These are phyloP conservation scores for Tineola bisselliella DNA, from an alignment of 2,888 invertebrate species.

Conservation along the genomic window DNA sequence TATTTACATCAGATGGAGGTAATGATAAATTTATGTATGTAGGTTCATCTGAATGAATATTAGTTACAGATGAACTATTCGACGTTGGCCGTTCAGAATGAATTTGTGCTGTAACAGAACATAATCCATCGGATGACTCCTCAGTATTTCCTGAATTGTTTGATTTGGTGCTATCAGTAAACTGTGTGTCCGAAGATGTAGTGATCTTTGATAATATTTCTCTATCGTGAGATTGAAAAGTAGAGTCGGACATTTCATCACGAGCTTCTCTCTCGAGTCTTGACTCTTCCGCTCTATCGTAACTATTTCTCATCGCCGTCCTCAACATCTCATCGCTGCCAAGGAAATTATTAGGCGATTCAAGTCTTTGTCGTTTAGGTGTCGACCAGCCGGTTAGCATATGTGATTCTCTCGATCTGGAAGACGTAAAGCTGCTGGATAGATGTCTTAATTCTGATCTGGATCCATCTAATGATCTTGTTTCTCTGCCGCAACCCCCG, in stretches of 20 bases:
- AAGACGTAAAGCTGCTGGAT: slow-evolving; percentile 24
- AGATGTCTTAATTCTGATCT: slow-evolving; percentile 40
- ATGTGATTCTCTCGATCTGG: slow-evolving; percentile 15
- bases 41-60: slow-evolving; percentile 22
- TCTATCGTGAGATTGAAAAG: slow-evolving; percentile 23
- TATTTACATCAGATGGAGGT: slow-evolving; percentile 30
- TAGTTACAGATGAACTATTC: not conserved
- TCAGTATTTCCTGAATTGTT: slow-evolving; percentile 6
- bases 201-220: not conserved
- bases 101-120: not conserved
- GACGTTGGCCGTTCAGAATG: not conserved
- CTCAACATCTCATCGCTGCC: slow-evolving; percentile 27
- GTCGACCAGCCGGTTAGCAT: slow-evolving; percentile 24
- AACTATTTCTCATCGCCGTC: slow-evolving; percentile 31
- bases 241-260: slow-evolving; percentile 22
- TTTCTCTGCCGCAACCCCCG: slow-evolving; percentile 18
- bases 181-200: slow-evolving; percentile 8
- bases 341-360: slow-evolving; percentile 22
- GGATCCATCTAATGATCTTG: slow-evolving; percentile 45
- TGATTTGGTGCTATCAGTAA: slow-evolving; percentile 6
- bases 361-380: slow-evolving; percentile 31
- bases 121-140: slow-evolving; percentile 2
- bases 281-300: slow-evolving; percentile 24
- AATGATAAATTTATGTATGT: slow-evolving; percentile 34
- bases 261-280: slow-evolving; percentile 11